A percentile compares a stretch with the other conserved stretches of the same genome.
phyloP scores from a whole-genome alignment of 2,888 invertebrate genomes.

The Netelia inedita region DNA sequence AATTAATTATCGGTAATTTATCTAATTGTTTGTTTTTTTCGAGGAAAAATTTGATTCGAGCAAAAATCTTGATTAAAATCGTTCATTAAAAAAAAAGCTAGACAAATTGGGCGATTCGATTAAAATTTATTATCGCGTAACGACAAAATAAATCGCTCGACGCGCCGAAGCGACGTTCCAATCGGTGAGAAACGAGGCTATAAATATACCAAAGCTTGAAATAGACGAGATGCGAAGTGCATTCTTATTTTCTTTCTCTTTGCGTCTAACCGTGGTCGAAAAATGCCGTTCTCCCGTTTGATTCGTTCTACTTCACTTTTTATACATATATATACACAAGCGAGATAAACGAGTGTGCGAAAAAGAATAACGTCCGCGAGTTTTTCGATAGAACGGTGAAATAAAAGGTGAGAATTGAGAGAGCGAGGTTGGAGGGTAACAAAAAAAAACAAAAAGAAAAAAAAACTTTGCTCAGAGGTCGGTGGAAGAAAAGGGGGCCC shows the following conservation, averaged over 20 bases:
- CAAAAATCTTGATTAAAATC: no score
- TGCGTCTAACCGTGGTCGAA: conserved; percentile 49
- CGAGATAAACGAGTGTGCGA: conserved; percentile 47
- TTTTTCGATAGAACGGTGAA: not conserved
- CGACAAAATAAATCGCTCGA: not conserved
- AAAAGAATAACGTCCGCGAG: conserved; percentile 15
- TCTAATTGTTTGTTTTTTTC: no score
- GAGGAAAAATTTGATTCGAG: no score
- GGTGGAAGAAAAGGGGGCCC: conserved; percentile 7
- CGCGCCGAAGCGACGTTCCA: conserved; percentile 45
- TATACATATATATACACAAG: not conserved
- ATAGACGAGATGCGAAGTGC: conserved; percentile 60
- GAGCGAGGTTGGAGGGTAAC: conserved; percentile 15
- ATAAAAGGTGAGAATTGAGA: conserved; percentile 5
- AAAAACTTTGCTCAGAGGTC: conserved; percentile 6
- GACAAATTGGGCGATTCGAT: no score
- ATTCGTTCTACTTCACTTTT: conserved; percentile 59
- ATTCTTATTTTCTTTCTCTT: conserved; percentile 27
- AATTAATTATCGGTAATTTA: not conserved
- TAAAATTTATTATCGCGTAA: conserved; percentile 6
- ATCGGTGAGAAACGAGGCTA: conserved; percentile 58
- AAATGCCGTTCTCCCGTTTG: conserved; percentile 61
- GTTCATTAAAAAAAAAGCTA: no score
- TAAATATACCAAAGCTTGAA: conserved; percentile 62
- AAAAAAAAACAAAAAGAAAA: conserved; percentile 28